These are phyloP conservation scores for Axinella damicornis DNA, from an alignment of 37 sponge, comb jelly and placozoan species.

Conservation along the genomic window DNA sequence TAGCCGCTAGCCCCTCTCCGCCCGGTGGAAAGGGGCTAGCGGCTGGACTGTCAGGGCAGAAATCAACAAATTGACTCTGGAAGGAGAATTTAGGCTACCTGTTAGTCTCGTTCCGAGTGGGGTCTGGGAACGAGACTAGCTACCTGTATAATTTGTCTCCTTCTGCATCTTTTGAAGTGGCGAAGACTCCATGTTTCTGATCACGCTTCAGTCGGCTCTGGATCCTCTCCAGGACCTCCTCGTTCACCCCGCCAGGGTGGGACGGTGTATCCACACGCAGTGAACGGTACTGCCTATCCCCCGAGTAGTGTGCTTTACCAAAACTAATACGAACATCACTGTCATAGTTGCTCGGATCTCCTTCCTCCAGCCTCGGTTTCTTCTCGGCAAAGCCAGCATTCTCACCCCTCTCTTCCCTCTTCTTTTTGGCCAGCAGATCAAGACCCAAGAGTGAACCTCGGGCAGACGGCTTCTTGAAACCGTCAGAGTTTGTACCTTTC, in stretches of 20 bases:
- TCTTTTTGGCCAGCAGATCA: slow-evolving; percentile 79
- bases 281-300: slow-evolving; percentile 61
- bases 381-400: slow-evolving; percentile 33
- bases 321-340: slow-evolving; percentile 59
- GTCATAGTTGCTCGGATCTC: background rate
- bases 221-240: slow-evolving; percentile 70
- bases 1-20: too few species aligned
- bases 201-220: slow-evolving; percentile 56
- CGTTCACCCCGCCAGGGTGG: slow-evolving; percentile 92
- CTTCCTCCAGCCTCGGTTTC: slow-evolving; percentile 9
- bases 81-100: too few species aligned
- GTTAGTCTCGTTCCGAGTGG: too few species aligned
- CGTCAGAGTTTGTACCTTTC: background rate
- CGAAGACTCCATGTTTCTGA: slow-evolving; percentile 59
- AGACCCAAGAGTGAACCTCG: slow-evolving; percentile 81
- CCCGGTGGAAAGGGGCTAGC: too few species aligned
- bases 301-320: slow-evolving; percentile 24
- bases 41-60: too few species aligned
- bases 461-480: slow-evolving; percentile 68
- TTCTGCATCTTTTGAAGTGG: slow-evolving; percentile 42
- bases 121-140: too few species aligned
- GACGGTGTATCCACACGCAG: slow-evolving; percentile 83
- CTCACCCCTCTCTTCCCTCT: slow-evolving; percentile 68
- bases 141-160: background rate
- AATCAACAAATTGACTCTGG: too few species aligned